Conservation (phyloP, 2,113 vertebrate species). For the Synchiropus splendidus region DNA sequence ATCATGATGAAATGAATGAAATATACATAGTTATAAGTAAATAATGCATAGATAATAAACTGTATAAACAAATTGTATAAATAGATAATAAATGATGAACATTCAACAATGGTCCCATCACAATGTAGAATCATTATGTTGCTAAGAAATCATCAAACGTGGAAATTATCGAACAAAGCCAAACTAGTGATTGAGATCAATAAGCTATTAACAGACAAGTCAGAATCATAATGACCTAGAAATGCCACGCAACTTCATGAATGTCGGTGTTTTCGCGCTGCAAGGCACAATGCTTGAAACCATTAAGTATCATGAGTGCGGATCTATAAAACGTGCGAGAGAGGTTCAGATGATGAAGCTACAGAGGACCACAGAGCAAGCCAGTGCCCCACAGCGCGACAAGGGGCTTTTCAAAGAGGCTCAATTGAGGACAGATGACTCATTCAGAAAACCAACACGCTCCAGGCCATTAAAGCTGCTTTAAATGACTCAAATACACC, state of each 20-base stretch:
- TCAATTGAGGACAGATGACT: slow-evolving; percentile 40
- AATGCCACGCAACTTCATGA: slow-evolving; percentile 5
- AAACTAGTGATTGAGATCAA: too few species aligned
- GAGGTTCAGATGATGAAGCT: too few species aligned
- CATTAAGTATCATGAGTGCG: slow-evolving; percentile 10
- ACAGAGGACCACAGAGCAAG: slow-evolving; percentile 25
- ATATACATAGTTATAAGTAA: too few species aligned
- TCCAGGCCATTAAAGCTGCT: slow-evolving; percentile 22
- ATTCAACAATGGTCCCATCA: too few species aligned
- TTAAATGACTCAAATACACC: slow-evolving; percentile 27
- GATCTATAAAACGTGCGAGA: slow-evolving; percentile 25
- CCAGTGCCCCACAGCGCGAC: slow-evolving; percentile 28
- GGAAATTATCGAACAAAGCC: too few species aligned
- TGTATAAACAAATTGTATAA: too few species aligned
- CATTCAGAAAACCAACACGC: slow-evolving; percentile 33
- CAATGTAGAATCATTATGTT: too few species aligned
- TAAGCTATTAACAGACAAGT: too few species aligned
- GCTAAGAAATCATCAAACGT: too few species aligned
- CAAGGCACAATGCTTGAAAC: slow-evolving; percentile 13
- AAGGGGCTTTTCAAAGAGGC: slow-evolving; percentile 36
- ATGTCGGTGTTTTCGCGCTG: slow-evolving; percentile 5
- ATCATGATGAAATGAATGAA: too few species aligned
- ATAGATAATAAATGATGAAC: too few species aligned
- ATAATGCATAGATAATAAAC: too few species aligned
- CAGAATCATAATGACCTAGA: slow-evolving; percentile 2